These are phyloP conservation scores for Lepilemur ruficaudatus DNA, from an alignment of 2,797 vertebrate genomes.

Conservation along the genomic window DNA sequence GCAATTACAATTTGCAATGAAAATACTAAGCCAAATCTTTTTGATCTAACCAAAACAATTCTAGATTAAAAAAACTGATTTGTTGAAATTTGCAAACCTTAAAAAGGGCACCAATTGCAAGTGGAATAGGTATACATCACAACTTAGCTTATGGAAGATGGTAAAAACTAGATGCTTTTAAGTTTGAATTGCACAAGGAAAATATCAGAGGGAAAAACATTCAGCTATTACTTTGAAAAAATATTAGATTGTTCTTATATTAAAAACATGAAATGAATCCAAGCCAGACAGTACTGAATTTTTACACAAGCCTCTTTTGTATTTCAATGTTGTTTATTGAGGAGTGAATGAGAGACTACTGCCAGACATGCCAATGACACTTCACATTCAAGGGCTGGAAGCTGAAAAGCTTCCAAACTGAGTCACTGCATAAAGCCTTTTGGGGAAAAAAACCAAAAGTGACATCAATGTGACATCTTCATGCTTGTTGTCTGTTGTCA, in stretches of 20 bases:
- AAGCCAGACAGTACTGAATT: conserved; percentile 84
- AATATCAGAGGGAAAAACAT: not conserved
- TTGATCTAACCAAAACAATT: conserved; percentile 64
- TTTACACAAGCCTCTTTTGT: conserved; percentile 84
- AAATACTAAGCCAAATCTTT: conserved; percentile 54
- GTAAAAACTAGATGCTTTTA: conserved; percentile 68
- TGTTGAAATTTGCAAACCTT: conserved; percentile 58
- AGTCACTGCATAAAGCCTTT: conserved; percentile 80
- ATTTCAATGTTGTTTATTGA: conserved; percentile 89
- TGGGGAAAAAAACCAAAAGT: conserved; percentile 75
- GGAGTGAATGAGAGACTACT: conserved; percentile 86
- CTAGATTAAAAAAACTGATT: conserved; percentile 58
- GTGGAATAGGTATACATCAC: not conserved
- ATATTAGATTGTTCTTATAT: conserved; percentile 69
- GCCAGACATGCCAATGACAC: conserved; percentile 87
- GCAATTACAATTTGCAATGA: conserved; percentile 58
- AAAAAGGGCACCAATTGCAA: conserved; percentile 54
- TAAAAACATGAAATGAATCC: conserved; percentile 79
- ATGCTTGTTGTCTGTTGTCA: conserved; percentile 80
- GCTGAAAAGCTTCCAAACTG: conserved; percentile 82
- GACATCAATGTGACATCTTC: conserved; percentile 83
- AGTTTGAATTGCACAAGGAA: conserved; percentile 66
- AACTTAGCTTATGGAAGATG: conserved; percentile 67
- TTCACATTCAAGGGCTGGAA: conserved; percentile 89
- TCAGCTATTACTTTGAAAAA: conserved; percentile 62